These are phyloP conservation scores for Phasianus colchicus DNA, from an alignment of 2,113 vertebrate genomes.

Conservation along the genomic window DNA sequence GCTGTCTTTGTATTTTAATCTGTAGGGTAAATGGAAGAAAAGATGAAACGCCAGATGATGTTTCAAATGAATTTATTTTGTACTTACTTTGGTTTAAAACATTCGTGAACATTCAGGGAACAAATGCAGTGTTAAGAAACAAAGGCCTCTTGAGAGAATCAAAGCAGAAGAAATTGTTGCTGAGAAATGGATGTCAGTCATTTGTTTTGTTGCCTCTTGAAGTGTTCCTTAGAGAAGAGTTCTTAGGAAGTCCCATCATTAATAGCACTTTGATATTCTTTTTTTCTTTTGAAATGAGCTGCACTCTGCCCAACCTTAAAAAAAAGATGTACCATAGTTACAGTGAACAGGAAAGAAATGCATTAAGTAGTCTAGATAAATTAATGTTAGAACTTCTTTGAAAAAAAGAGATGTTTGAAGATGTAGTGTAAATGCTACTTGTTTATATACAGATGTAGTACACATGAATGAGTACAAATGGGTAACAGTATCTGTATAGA, in stretches of 20 bases:
- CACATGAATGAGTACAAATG: background rate
- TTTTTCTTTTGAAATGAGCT: constrained; percentile 16
- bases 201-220: constrained; percentile 18
- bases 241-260: background rate
- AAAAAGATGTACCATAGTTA: background rate
- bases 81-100: background rate
- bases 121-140: background rate
- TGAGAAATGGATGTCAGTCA: constrained; percentile 12
- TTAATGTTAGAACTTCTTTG: background rate
- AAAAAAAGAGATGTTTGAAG: background rate
- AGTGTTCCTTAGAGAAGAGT: background rate
- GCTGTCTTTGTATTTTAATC: background rate
- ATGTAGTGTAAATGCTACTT: background rate
- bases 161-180: background rate
- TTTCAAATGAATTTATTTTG: constrained; percentile 13
- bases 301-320: background rate
- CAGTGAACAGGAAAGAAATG: background rate
- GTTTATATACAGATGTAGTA: background rate
- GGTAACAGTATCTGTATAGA: background rate
- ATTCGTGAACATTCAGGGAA: constrained; percentile 12
- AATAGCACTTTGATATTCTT: background rate
- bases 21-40: background rate
- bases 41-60: background rate
- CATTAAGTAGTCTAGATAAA: constrained; percentile 10
- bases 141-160: background rate